Evolutionary conservation across 2,888 invertebrate species (phyloP).

Genomic region (Oscheius onirici): DNA sequence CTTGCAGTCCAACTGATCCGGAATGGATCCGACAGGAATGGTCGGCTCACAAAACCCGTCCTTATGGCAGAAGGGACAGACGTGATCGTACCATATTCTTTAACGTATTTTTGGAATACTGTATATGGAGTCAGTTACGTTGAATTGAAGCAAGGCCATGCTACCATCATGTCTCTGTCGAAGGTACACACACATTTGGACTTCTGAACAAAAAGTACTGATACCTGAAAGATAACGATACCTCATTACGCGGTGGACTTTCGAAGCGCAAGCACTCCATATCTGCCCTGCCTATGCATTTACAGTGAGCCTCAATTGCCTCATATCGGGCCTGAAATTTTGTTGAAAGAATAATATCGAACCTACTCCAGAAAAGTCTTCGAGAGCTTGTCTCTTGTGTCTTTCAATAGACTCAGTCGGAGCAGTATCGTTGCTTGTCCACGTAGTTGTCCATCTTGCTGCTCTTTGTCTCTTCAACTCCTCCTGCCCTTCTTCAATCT

Average conservation of each 20-base stretch:
- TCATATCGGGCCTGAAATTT: conserved; percentile 37
- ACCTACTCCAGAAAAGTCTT: conserved; percentile 8
- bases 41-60: conserved; percentile 57
- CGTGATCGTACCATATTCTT: conserved; percentile 62
- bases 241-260: conserved; percentile 52
- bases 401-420: neutral
- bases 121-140: conserved; percentile 36
- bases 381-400: conserved; percentile 7
- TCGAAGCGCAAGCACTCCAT: conserved; percentile 64
- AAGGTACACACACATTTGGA: conserved; percentile 61
- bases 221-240: conserved; percentile 7
- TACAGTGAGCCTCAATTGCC: conserved; percentile 62
- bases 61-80: conserved; percentile 53
- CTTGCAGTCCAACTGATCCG: conserved; percentile 48
- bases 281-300: conserved; percentile 57
- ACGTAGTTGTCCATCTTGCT: neutral
- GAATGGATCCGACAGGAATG: conserved; percentile 32
- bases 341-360: neutral
- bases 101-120: conserved; percentile 8
- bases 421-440: neutral
- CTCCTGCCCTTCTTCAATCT: conserved; percentile 50
- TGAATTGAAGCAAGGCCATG: conserved; percentile 61
- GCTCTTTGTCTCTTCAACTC: conserved; percentile 39
- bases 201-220: conserved; percentile 35
- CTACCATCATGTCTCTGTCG: conserved; percentile 50